Conservation (phyloP, 2,797 vertebrate genomes). For the Denticeps clupeoides region DNA sequence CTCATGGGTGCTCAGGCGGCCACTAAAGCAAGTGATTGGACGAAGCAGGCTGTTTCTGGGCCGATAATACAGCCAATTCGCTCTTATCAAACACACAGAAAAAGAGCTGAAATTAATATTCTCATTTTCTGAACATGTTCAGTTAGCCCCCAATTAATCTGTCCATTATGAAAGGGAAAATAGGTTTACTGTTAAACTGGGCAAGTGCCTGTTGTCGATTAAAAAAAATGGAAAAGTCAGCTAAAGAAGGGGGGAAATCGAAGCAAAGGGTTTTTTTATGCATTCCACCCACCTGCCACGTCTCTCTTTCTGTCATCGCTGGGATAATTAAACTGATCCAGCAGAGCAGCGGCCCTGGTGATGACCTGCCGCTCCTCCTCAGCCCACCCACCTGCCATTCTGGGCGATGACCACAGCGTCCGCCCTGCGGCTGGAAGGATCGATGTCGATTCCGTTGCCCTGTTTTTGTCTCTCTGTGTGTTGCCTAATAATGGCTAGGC, state of each 20-base stretch:
- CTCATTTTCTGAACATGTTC: no score
- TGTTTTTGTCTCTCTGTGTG: constrained; percentile 17
- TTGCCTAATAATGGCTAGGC: constrained; percentile 41
- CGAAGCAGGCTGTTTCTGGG: constrained; percentile 37
- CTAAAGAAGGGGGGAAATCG: no score
- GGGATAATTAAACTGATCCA: constrained; percentile 58
- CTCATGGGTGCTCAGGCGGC: constrained; percentile 38
- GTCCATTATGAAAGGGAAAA: no score
- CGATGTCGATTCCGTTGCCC: constrained; percentile 26
- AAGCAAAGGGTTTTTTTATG: no score
- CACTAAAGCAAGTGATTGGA: constrained; percentile 44
- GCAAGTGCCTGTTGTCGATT: no score
- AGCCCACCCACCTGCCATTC: constrained; percentile 12
- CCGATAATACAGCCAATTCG: no score
- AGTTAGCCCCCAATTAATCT: no score
- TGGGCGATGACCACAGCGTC: constrained; percentile 38
- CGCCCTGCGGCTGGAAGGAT: constrained; percentile 44
- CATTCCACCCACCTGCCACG: constrained; percentile 13
- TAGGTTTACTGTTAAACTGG: no score
- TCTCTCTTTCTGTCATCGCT: constrained; percentile 41
- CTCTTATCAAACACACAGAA: no score
- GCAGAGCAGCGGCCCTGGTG: no score
- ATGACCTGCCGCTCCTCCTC: constrained; percentile 36
- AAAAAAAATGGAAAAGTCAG: no score
- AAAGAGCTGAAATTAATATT: no score